A percentile compares a stretch with the other conserved stretches of the same genome.
Evolutionary conservation across 2,888 invertebrate species (phyloP).

Genomic region (Drosophila barbarae): DNA sequence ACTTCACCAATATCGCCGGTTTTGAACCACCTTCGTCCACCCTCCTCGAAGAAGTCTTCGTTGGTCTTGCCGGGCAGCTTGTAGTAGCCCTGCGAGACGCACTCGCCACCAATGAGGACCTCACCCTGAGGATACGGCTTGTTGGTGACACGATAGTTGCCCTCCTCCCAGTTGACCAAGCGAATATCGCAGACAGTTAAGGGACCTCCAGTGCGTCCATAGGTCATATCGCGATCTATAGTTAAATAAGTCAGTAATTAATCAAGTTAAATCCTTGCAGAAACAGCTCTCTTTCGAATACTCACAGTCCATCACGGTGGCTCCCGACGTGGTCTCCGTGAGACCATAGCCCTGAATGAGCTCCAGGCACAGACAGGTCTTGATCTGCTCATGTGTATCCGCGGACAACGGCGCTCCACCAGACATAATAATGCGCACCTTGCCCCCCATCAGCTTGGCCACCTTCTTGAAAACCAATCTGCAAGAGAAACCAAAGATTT

Average conservation of each 20-base stretch:
- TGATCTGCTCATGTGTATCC: conserved; percentile 96
- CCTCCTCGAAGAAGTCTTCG: conserved; percentile 92
- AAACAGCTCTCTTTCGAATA: conserved; percentile 37
- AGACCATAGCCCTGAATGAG: conserved; percentile 97
- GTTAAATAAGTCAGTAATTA: background rate
- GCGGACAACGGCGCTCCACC: conserved; percentile 98
- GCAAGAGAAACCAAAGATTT: background rate
- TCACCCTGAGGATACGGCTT: conserved; percentile 93
- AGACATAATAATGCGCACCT: conserved; percentile 91
- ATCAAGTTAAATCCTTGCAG: background rate
- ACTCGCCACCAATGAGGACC: conserved; percentile 91
- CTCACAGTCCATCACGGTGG: conserved; percentile 90
- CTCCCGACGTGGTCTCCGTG: conserved; percentile 97
- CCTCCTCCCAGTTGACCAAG: conserved; percentile 96
- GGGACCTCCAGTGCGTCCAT: conserved; percentile 93
- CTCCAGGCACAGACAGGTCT: conserved; percentile 93
- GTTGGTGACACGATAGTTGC: conserved; percentile 92
- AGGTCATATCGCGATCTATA: conserved; percentile 80
- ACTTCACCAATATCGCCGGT: conserved; percentile 98
- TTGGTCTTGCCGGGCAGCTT: conserved; percentile 92
- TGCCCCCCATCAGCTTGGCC: conserved; percentile 90
- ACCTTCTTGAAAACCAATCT: conserved; percentile 79
- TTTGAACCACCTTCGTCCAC: conserved; percentile 94
- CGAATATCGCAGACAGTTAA: conserved; percentile 90
- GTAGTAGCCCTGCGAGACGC: conserved; percentile 96